Percentiles rank a stretch among this genome's conserved stretches.
phyloP scores from a whole-genome alignment of 2,797 vertebrate genomes.

The Pseudochaenichthys georgianus region DNA sequence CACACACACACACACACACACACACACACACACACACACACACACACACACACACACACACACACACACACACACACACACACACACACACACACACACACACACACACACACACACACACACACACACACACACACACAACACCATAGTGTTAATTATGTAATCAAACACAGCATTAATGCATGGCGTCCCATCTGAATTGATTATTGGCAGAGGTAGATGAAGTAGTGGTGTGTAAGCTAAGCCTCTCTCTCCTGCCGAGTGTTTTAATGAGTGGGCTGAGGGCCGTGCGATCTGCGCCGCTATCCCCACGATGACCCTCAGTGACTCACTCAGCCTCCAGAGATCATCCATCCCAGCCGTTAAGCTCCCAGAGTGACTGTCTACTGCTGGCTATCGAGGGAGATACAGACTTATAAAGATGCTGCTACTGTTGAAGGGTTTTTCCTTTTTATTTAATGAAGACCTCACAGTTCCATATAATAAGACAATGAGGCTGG shows the following conservation, averaged over 20 bases:
- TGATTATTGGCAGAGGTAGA: constrained; percentile 66
- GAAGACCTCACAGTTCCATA: constrained; percentile 35
- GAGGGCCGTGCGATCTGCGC: constrained; percentile 58
- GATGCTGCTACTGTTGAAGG: constrained; percentile 38
- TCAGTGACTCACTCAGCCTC: constrained; percentile 74
- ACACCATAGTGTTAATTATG: constrained; percentile 35
- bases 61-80: too few species aligned
- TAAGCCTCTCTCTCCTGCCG: constrained; percentile 65
- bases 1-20: constrained; percentile 19
- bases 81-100: too few species aligned
- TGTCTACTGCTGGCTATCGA: constrained; percentile 57
- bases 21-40: constrained; percentile 22
- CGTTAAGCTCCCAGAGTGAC: constrained; percentile 65
- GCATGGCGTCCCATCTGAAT: constrained; percentile 59
- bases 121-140: too few species aligned
- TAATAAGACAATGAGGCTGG: constrained; percentile 15
- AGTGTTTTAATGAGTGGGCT: constrained; percentile 71
- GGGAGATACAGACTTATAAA: constrained; percentile 38
- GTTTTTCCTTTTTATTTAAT: constrained; percentile 56
- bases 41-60: too few species aligned
- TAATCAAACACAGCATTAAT: constrained; percentile 68
- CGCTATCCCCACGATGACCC: constrained; percentile 68
- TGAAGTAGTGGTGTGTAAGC: constrained; percentile 68
- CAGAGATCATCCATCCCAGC: constrained; percentile 64
- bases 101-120: too few species aligned